These are phyloP conservation scores for Holotrichia oblita DNA, from an alignment of 1,140 invertebrate genomes.

Conservation along the genomic window DNA sequence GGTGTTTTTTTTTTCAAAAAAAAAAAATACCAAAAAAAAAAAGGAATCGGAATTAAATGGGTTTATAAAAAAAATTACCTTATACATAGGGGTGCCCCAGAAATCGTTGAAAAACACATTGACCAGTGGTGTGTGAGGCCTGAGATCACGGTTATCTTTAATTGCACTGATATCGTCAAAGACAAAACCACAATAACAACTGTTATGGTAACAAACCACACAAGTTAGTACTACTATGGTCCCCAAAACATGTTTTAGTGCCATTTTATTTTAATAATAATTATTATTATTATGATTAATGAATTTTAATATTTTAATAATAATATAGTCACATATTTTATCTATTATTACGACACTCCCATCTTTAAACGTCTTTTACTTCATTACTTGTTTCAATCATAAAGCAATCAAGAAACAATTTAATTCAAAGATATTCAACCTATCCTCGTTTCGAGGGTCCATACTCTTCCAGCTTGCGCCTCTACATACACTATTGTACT, in stretches of 20 bases:
- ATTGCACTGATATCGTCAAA: constrained; percentile 98
- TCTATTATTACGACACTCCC: constrained; percentile 33
- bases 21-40: too few relatives aligned
- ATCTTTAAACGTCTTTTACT: constrained; percentile 25
- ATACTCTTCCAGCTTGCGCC: not conserved
- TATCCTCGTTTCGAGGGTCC: constrained; percentile 41
- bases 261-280: too few relatives aligned
- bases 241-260: constrained; percentile 62
- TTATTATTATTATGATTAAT: not conserved
- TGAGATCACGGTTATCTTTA: constrained; percentile 92
- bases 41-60: too few relatives aligned
- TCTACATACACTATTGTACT: not conserved
- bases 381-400: not conserved
- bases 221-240: constrained; percentile 76
- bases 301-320: too few relatives aligned
- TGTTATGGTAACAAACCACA: constrained; percentile 85
- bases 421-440: constrained; percentile 19
- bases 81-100: constrained; percentile 97
- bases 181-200: constrained; percentile 90
- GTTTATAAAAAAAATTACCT: too few relatives aligned
- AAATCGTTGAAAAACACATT: constrained; percentile 97
- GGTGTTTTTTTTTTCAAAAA: too few relatives aligned
- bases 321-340: too few relatives aligned
- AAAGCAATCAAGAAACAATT: not conserved
- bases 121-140: constrained; percentile 86